Conservation (phyloP, 1,140 invertebrate species). For the Pseudomyrmex pallidus region DNA sequence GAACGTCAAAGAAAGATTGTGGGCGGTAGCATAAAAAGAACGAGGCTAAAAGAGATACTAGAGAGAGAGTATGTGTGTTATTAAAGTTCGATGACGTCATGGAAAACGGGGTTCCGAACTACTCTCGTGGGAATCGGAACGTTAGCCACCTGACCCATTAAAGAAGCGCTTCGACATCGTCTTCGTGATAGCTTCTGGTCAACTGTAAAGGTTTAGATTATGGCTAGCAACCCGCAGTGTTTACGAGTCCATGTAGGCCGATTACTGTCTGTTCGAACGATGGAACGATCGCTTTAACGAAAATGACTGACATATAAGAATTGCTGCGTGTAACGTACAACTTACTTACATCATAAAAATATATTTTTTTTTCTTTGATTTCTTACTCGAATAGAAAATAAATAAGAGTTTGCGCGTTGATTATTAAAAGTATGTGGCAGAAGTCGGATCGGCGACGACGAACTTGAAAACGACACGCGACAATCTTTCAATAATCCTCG, state of each 20-base stretch:
- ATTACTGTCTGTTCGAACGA: slow-evolving; percentile 72
- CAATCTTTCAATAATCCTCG: slow-evolving; percentile 57
- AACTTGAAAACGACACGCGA: slow-evolving; percentile 44
- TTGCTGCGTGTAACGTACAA: background rate
- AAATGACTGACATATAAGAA: slow-evolving; percentile 48
- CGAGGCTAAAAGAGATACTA: background rate
- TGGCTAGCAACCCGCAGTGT: slow-evolving; percentile 72
- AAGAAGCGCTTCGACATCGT: slow-evolving; percentile 58
- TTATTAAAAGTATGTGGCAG: slow-evolving; percentile 46
- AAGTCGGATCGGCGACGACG: slow-evolving; percentile 30
- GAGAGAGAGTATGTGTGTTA: slow-evolving; percentile 13
- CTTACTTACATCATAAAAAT: too few relatives aligned
- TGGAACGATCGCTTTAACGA: slow-evolving; percentile 66
- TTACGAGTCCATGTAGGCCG: slow-evolving; percentile 80
- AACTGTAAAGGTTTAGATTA: slow-evolving; percentile 75
- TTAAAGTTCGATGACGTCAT: slow-evolving; percentile 72
- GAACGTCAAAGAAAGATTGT: too few relatives aligned
- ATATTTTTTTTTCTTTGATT: background rate
- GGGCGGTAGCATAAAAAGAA: background rate
- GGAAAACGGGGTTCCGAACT: slow-evolving; percentile 60
- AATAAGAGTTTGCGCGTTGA: background rate
- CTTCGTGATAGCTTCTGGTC: slow-evolving; percentile 73
- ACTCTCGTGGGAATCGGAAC: slow-evolving; percentile 72
- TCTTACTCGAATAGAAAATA: slow-evolving; percentile 2
- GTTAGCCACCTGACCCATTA: slow-evolving; percentile 77